A percentile compares a stretch with the other conserved stretches of the same genome.
These are phyloP conservation scores for Cerceris ruficornis DNA, from an alignment of 2,888 invertebrate genomes.

Conservation along the genomic window DNA sequence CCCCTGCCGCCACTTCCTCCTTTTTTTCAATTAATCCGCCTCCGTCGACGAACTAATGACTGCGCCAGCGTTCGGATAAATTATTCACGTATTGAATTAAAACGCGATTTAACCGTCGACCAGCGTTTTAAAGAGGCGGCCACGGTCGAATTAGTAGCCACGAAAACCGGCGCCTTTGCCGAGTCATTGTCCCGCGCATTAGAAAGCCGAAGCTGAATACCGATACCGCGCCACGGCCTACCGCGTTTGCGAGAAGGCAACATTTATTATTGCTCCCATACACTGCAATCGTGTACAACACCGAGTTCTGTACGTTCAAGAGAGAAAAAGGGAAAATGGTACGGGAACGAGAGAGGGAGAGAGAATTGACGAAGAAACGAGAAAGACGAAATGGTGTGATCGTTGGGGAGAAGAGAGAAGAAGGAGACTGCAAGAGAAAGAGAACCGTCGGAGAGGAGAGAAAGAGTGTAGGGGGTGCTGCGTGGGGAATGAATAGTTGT, in stretches of 20 bases:
- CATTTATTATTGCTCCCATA: constrained; percentile 69
- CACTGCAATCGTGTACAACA: constrained; percentile 35
- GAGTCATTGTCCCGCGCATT: constrained; percentile 71
- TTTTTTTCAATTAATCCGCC: constrained; percentile 45
- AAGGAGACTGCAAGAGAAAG: not conserved
- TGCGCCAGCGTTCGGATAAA: not conserved
- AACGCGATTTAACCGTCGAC: constrained; percentile 20
- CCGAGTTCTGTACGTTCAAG: too few relatives aligned
- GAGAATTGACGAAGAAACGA: too few relatives aligned
- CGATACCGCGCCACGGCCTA: constrained; percentile 54
- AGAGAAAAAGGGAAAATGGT: too few relatives aligned
- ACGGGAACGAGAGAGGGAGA: too few relatives aligned
- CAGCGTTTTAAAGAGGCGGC: not conserved
- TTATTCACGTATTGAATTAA: constrained; percentile 32
- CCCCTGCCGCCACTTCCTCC: not conserved
- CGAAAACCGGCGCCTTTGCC: constrained; percentile 54
- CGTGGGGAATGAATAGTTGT: constrained; percentile 72
- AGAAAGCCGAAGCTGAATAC: constrained; percentile 71
- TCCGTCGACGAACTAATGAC: not conserved
- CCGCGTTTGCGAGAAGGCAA: constrained; percentile 55
- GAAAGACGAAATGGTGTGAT: too few relatives aligned
- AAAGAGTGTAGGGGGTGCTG: constrained; percentile 39
- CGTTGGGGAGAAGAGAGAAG: too few relatives aligned
- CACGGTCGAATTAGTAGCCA: constrained; percentile 37
- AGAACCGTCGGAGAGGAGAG: constrained; percentile 12